phyloP scores from a whole-genome alignment of 92 coral and sea anemone genomes.

The Palythoa grandiflora region DNA sequence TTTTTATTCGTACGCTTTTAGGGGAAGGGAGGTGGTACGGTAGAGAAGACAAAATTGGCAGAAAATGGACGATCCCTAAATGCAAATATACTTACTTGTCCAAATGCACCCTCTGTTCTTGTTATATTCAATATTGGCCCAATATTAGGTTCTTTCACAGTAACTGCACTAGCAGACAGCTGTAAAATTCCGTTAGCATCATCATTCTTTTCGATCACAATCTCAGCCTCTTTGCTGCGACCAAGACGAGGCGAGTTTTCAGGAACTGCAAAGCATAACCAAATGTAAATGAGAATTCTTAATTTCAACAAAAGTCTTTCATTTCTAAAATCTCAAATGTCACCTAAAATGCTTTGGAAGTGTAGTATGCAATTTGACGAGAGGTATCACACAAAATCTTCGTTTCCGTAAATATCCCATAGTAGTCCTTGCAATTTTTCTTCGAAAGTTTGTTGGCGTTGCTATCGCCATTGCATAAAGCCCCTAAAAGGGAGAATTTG shows the following conservation, averaged over 20 bases:
- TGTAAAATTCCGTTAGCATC: constrained; percentile 91
- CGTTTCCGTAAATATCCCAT: too few species aligned
- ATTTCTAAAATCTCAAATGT: background rate
- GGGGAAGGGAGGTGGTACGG: too few species aligned
- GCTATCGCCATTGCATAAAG: too few species aligned
- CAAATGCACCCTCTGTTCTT: constrained; percentile 89
- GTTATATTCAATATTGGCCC: constrained; percentile 80
- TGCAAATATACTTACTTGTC: constrained; percentile 68
- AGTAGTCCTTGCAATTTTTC: too few species aligned
- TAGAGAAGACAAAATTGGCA: too few species aligned
- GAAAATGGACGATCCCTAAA: background rate
- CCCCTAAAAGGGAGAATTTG: too few species aligned
- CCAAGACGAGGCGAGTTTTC: constrained; percentile 90
- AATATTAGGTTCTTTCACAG: constrained; percentile 79
- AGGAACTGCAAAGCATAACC: constrained; percentile 59
- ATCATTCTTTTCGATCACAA: constrained; percentile 85
- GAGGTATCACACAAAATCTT: too few species aligned
- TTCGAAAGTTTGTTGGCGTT: too few species aligned
- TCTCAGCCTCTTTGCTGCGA: constrained; percentile 60
- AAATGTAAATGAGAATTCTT: background rate
- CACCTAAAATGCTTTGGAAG: background rate
- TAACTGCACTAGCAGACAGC: constrained; percentile 79
- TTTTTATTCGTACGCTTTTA: too few species aligned
- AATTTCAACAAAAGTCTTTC: background rate
- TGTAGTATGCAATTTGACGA: too few species aligned